These are phyloP conservation scores for Caenorhabditis angaria DNA, from an alignment of 2,888 invertebrate species.

Conservation along the genomic window DNA sequence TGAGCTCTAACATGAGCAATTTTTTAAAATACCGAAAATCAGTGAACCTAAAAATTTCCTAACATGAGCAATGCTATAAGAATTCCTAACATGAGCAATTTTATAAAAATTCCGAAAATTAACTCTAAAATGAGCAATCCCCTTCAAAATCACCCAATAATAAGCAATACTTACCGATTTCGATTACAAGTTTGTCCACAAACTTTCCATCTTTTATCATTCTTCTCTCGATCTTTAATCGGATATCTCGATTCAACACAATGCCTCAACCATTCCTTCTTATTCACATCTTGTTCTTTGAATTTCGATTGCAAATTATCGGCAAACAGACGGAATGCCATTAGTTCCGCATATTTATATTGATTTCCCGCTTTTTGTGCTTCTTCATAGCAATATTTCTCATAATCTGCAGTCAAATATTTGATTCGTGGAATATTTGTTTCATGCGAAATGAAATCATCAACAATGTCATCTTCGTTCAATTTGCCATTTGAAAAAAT, in stretches of 20 bases:
- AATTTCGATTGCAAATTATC: conserved; percentile 45
- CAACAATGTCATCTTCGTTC: not conserved
- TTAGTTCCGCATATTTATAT: conserved; percentile 55
- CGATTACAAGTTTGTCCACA: conserved; percentile 55
- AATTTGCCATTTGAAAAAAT: too few relatives aligned
- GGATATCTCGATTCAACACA: conserved; percentile 57
- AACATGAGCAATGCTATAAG: too few relatives aligned
- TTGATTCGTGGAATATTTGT: conserved; percentile 30
- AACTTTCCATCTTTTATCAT: conserved; percentile 56
- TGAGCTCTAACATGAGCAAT: not conserved
- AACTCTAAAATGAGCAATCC: too few relatives aligned
- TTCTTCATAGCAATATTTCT: conserved; percentile 45
- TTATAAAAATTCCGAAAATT: too few relatives aligned
- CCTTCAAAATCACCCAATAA: not conserved
- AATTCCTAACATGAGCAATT: too few relatives aligned
- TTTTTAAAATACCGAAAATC: not conserved
- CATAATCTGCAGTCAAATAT: conserved; percentile 43
- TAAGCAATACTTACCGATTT: conserved; percentile 27
- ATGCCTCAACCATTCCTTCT: conserved; percentile 57
- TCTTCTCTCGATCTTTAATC: conserved; percentile 45
- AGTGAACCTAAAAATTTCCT: too few relatives aligned
- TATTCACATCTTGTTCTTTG: conserved; percentile 55
- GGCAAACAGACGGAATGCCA: conserved; percentile 54
- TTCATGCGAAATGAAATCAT: conserved; percentile 9
- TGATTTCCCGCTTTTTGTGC: conserved; percentile 41